Conservation (phyloP, 2,113 vertebrate species). For the Pelvicachromis taeniatus region DNA sequence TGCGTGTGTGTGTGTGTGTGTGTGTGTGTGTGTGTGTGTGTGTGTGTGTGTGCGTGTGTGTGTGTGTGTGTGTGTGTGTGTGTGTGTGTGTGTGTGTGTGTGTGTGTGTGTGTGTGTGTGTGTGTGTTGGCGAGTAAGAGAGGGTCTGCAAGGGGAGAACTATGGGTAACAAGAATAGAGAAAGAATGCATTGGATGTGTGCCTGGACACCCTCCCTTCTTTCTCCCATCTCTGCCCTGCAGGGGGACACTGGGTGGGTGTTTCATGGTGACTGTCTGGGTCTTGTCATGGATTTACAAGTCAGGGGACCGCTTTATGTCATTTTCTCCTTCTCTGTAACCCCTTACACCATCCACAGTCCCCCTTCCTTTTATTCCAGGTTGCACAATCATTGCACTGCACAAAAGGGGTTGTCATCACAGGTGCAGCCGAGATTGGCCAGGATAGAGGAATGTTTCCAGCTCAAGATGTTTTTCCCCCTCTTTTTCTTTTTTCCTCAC, state of each 20-base stretch:
- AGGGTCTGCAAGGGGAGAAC: background rate
- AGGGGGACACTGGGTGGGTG: slow-evolving; percentile 39
- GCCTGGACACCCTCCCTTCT: slow-evolving; percentile 10
- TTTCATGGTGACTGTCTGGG: slow-evolving; percentile 58
- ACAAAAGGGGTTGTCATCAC: slow-evolving; percentile 76
- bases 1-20: background rate
- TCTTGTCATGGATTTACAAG: slow-evolving; percentile 68
- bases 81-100: background rate
- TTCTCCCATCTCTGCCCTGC: slow-evolving; percentile 39
- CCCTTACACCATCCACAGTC: slow-evolving; percentile 45
- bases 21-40: slow-evolving; percentile 26
- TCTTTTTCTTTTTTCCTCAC: slow-evolving; percentile 20
- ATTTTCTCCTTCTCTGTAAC: slow-evolving; percentile 43
- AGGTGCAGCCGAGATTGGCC: slow-evolving; percentile 74
- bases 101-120: background rate
- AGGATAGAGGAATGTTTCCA: slow-evolving; percentile 67
- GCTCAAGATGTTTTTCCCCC: slow-evolving; percentile 68
- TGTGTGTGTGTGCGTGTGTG: slow-evolving; percentile 33
- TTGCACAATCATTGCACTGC: slow-evolving; percentile 73
- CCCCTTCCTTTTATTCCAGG: slow-evolving; percentile 56
- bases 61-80: slow-evolving; percentile 14
- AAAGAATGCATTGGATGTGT: slow-evolving; percentile 63
- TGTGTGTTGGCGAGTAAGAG: slow-evolving; percentile 1
- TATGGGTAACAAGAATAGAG: slow-evolving; percentile 32
- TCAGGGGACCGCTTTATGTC: slow-evolving; percentile 55